A percentile compares a stretch with the other conserved stretches of the same genome.
These are phyloP conservation scores for Pelochelys cantorii DNA, from an alignment of 2,797 vertebrate species.

Conservation along the genomic window DNA sequence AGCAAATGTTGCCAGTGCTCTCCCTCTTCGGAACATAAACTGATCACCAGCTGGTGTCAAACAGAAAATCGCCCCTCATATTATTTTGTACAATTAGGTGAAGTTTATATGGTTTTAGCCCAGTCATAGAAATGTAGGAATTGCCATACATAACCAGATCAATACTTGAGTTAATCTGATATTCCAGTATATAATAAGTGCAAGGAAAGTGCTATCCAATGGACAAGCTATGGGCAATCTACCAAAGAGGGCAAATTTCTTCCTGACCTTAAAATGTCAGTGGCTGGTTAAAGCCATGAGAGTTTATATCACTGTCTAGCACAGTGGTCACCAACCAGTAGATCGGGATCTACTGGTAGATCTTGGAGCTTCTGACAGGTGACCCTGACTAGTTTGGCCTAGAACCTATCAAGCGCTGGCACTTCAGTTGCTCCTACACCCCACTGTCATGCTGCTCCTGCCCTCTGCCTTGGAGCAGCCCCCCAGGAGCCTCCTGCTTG, in stretches of 20 bases:
- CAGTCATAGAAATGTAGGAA: constrained; percentile 4
- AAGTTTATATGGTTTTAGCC: constrained; percentile 18
- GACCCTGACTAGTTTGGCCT: too few relatives aligned
- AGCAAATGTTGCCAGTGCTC: not conserved
- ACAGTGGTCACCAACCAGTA: too few relatives aligned
- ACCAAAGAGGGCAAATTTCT: constrained; percentile 57
- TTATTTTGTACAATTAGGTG: constrained; percentile 16
- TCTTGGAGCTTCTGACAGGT: too few relatives aligned
- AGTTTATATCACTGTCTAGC: not conserved
- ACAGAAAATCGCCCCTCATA: constrained; percentile 23
- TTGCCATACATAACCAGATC: constrained; percentile 10
- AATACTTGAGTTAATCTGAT: constrained; percentile 36
- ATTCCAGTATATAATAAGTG: constrained; percentile 21
- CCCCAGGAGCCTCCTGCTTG: too few relatives aligned
- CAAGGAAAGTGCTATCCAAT: not conserved
- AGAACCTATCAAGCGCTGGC: too few relatives aligned
- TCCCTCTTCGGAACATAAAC: not conserved
- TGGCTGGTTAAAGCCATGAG: not conserved
- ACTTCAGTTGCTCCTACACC: too few relatives aligned
- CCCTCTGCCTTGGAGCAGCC: too few relatives aligned
- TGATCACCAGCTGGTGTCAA: not conserved
- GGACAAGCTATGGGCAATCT: not conserved
- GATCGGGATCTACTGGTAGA: too few relatives aligned
- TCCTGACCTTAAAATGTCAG: not conserved
- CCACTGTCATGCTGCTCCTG: too few relatives aligned